Conservation (phyloP, 2,113 vertebrate genomes). For the Suncus etruscus region DNA sequence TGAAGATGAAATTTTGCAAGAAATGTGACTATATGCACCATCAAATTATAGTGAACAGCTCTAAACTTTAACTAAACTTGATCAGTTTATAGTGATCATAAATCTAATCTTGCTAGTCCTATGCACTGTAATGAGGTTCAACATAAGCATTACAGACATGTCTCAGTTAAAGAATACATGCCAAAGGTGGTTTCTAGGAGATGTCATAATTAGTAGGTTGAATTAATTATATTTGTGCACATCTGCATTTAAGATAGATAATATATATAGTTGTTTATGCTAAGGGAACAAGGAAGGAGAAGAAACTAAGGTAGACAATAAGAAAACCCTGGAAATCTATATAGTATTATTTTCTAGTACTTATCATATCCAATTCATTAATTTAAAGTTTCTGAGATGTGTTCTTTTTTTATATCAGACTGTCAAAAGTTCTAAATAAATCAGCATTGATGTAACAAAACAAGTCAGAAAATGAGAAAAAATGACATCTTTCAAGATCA, state of each 20-base stretch:
- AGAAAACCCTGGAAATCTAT: neutral
- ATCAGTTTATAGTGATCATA: neutral
- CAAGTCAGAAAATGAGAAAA: constrained; percentile 73
- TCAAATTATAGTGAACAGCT: constrained; percentile 7
- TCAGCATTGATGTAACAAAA: constrained; percentile 76
- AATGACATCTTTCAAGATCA: constrained; percentile 78
- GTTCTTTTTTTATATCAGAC: constrained; percentile 59
- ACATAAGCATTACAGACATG: neutral
- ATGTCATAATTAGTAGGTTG: constrained; percentile 28
- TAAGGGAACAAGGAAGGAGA: neutral
- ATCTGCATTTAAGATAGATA: constrained; percentile 30
- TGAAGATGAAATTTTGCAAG: constrained; percentile 13
- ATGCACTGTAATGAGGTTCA: neutral
- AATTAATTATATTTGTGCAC: neutral
- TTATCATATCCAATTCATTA: constrained; percentile 51
- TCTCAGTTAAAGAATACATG: neutral
- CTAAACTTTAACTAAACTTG: constrained; percentile 17
- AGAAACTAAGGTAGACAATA: neutral
- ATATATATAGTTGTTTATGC: neutral
- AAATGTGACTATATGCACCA: neutral
- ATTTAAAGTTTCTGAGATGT: constrained; percentile 72
- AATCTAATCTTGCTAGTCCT: neutral
- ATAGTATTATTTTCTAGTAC: constrained; percentile 23
- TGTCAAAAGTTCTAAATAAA: constrained; percentile 81
- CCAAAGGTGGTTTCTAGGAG: neutral